These are phyloP conservation scores for Anisognathus igniventris DNA, from an alignment of 2,797 vertebrate genomes.

Conservation along the genomic window DNA sequence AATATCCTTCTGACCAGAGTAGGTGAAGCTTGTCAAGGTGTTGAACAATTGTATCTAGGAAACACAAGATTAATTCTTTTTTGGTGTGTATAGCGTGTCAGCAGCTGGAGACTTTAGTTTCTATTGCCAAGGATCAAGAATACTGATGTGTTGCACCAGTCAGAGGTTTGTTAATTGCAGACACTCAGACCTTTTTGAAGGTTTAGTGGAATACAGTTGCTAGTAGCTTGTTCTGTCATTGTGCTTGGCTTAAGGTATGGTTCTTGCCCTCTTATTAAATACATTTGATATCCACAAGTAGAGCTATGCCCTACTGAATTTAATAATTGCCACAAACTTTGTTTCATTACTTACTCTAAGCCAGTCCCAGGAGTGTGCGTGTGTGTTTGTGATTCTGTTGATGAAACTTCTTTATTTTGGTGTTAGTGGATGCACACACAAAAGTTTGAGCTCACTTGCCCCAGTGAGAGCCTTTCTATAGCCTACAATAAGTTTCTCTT, in stretches of 20 bases:
- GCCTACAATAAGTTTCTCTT: neutral
- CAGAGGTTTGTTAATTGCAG: neutral
- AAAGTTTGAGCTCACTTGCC: neutral
- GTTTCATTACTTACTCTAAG: neutral
- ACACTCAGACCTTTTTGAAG: neutral
- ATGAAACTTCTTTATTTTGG: neutral
- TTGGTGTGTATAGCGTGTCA: neutral
- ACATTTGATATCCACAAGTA: neutral
- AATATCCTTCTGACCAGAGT: neutral
- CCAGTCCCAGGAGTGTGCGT: neutral
- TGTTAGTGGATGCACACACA: neutral
- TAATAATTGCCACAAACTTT: neutral
- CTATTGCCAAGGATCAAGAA: neutral
- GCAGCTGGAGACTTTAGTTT: neutral
- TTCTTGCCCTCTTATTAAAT: neutral
- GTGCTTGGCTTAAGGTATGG: neutral
- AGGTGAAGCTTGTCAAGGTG: constrained; percentile 21
- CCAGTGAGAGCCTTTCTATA: constrained; percentile 21
- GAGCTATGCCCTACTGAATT: neutral
- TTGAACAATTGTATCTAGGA: constrained; percentile 16
- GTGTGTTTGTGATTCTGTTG: neutral
- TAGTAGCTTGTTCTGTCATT: neutral
- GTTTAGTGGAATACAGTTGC: neutral
- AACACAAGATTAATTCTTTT: neutral
- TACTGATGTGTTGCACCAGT: neutral